Evolutionary conservation across 2,797 vertebrate genomes (phyloP).

Genomic region (Sarcoramphus papa): DNA sequence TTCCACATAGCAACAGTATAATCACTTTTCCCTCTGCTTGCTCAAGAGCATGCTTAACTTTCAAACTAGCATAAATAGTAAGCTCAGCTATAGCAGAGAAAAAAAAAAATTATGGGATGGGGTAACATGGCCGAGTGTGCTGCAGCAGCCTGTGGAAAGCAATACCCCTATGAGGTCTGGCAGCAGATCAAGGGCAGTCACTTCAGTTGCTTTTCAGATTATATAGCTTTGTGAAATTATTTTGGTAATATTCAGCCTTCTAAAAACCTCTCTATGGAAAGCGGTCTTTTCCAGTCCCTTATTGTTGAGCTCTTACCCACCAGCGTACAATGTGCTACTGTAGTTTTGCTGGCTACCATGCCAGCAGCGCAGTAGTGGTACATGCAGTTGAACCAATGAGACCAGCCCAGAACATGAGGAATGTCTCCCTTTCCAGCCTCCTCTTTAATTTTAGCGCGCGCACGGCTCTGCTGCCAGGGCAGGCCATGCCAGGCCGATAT

Average conservation of each 20-base stretch:
- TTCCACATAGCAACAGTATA: constrained; percentile 11
- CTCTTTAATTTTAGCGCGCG: constrained; percentile 37
- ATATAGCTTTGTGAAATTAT: constrained; percentile 11
- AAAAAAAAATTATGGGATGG: background rate
- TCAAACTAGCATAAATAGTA: constrained; percentile 5
- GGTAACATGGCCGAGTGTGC: background rate
- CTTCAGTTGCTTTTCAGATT: constrained; percentile 33
- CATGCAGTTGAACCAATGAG: background rate
- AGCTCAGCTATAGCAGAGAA: background rate
- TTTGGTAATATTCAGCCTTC: constrained; percentile 31
- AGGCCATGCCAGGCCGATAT: constrained; percentile 23
- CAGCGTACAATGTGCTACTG: background rate
- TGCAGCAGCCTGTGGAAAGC: constrained; percentile 32
- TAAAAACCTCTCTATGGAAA: constrained; percentile 11
- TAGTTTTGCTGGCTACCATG: background rate
- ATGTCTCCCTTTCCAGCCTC: constrained; percentile 40
- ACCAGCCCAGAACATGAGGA: background rate
- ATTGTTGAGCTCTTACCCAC: constrained; percentile 5
- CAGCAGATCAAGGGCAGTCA: constrained; percentile 20
- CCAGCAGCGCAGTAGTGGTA: background rate
- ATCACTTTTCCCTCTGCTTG: background rate
- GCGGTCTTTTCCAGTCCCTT: background rate
- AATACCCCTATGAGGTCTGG: constrained; percentile 41
- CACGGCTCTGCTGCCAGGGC: constrained; percentile 7
- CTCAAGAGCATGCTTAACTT: background rate